These are phyloP conservation scores for Malurus leucopterus DNA, from an alignment of 2,797 vertebrate genomes.

Conservation along the genomic window DNA sequence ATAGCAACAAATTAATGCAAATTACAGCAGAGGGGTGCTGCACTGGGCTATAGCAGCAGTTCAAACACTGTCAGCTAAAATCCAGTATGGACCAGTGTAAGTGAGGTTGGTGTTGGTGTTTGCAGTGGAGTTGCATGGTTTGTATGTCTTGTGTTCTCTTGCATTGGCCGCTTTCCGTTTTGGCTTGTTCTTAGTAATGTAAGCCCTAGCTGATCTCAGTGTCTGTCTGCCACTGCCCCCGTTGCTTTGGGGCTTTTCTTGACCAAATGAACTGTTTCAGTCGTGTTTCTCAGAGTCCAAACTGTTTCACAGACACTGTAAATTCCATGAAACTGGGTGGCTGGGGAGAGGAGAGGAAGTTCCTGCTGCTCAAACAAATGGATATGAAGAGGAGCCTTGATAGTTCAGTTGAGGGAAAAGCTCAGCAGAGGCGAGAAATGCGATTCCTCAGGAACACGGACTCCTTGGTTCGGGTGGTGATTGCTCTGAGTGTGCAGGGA, in stretches of 20 bases:
- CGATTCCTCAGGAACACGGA: not conserved
- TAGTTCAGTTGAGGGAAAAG: not conserved
- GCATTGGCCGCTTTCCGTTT: not conserved
- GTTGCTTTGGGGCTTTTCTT: not conserved
- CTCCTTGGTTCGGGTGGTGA: not conserved
- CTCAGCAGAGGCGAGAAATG: not conserved
- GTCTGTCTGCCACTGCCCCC: not conserved
- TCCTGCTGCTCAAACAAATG: not conserved
- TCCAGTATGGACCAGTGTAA: not conserved
- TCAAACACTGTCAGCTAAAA: not conserved
- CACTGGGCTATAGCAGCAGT: not conserved
- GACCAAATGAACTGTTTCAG: not conserved
- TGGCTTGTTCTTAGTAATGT: not conserved
- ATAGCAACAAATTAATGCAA: slow-evolving; percentile 50
- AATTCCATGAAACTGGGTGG: not conserved
- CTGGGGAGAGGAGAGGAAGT: not conserved
- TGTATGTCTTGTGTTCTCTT: not conserved
- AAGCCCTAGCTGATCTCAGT: not conserved
- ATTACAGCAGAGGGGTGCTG: not conserved
- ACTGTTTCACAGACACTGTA: not conserved
- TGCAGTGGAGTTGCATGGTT: slow-evolving; percentile 20
- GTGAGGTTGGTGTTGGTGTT: not conserved
- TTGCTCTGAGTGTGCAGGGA: not conserved
- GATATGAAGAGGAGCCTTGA: not conserved
- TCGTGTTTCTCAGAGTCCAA: not conserved